These are phyloP conservation scores for Pheosia tremula DNA, from an alignment of 2,888 invertebrate species.

Conservation along the genomic window DNA sequence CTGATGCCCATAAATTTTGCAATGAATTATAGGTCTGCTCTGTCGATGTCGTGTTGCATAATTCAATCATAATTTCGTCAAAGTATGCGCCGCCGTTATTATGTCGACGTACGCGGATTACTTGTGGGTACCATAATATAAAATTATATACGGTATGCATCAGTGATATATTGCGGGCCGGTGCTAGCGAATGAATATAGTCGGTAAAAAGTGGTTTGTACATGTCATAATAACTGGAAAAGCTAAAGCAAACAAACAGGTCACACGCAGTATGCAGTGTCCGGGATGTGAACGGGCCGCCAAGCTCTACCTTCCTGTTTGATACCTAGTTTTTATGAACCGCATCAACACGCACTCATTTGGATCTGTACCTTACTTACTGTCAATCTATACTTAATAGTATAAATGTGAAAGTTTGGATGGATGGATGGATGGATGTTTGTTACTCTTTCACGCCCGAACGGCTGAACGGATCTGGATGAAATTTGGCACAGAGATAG, in stretches of 20 bases:
- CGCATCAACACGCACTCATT: constrained; percentile 58
- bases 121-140: constrained; percentile 21
- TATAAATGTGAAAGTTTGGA: too few species aligned
- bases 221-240: constrained; percentile 67
- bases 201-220: constrained; percentile 51
- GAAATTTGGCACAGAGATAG: too few species aligned
- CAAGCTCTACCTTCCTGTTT: constrained; percentile 62
- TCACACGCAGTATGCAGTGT: constrained; percentile 66
- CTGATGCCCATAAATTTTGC: constrained; percentile 74
- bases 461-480: too few species aligned
- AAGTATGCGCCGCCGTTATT: constrained; percentile 39
- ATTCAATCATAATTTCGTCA: constrained; percentile 67
- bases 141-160: constrained; percentile 31
- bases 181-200: constrained; percentile 41
- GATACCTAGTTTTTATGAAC: constrained; percentile 65
- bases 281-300: constrained; percentile 70
- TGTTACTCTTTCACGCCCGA: too few species aligned
- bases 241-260: constrained; percentile 59
- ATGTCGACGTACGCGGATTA: constrained; percentile 26
- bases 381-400: too few species aligned
- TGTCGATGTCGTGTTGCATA: constrained; percentile 64
- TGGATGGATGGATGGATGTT: too few species aligned
- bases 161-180: constrained; percentile 33
- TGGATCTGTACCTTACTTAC: constrained; percentile 36
- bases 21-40: constrained; percentile 73